Evolutionary conservation across 2,888 invertebrate species (phyloP).

Genomic region (Lepeophtheirus nordmannii): DNA sequence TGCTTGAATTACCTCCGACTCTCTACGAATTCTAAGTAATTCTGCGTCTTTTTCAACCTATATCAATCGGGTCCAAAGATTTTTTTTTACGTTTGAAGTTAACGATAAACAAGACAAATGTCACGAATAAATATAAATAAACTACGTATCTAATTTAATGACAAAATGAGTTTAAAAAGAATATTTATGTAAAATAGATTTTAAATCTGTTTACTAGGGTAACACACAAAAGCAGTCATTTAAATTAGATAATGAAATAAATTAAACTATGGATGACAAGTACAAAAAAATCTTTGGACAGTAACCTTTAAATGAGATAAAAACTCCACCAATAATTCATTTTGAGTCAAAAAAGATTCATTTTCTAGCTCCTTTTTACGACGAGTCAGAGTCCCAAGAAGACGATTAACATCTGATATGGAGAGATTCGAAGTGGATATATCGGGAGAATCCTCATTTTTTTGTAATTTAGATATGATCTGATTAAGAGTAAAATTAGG

Average conservation of each 20-base stretch:
- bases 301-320: slow-evolving; percentile 55
- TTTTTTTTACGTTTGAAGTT: no score
- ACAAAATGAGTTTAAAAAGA: no score
- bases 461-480: slow-evolving; percentile 51
- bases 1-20: slow-evolving; percentile 55
- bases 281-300: slow-evolving; percentile 7
- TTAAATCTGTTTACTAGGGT: no score
- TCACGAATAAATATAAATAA: no score
- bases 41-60: slow-evolving; percentile 44
- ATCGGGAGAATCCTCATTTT: slow-evolving; percentile 25
- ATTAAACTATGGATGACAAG: no score
- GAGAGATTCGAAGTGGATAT: slow-evolving; percentile 38
- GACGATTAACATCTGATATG: slow-evolving; percentile 60
- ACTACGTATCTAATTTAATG: no score
- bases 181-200: no score
- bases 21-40: slow-evolving; percentile 47
- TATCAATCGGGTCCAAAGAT: no score
- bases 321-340: slow-evolving; percentile 66
- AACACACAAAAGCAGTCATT: no score
- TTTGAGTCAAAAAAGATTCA: slow-evolving; percentile 61
- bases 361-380: slow-evolving; percentile 63
- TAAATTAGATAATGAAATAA: no score
- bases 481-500: slow-evolving; percentile 75
- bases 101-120: no score
- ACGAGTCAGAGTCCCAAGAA: slow-evolving; percentile 60